Evolutionary conservation across 35 echinoderm and acorn worm species (phyloP).

Genomic region (Strongylocentrotus purpuratus): DNA sequence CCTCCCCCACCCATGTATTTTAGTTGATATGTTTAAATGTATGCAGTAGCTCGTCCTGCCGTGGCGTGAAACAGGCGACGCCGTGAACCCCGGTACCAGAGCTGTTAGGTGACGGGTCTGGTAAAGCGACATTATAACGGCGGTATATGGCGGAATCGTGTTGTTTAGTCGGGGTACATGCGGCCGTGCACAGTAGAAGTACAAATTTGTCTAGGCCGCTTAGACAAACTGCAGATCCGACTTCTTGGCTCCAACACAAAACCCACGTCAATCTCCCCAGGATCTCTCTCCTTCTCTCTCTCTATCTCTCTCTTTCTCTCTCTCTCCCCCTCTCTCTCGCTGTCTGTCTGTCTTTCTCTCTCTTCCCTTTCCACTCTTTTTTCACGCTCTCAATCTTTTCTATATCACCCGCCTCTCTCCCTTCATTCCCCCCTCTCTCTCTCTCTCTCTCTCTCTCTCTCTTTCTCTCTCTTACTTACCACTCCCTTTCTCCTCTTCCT

Average conservation of each 20-base stretch:
- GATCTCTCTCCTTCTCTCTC: not conserved
- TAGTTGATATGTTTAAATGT: not conserved
- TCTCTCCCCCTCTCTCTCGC: not conserved
- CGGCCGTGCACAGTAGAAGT: conserved; percentile 50
- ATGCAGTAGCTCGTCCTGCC: not conserved
- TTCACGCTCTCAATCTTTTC: not conserved
- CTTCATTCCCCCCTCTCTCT: not conserved
- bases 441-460: no score
- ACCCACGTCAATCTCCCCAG: conserved; percentile 39
- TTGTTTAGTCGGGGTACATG: conserved; percentile 35
- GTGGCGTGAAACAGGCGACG: conserved; percentile 1
- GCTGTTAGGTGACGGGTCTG: not conserved
- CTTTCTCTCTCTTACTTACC: no score
- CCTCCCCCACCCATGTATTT: not conserved
- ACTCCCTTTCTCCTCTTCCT: no score
- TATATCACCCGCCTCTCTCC: not conserved
- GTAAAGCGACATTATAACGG: not conserved
- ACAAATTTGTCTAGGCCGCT: conserved; percentile 51
- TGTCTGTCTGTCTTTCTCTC: not conserved
- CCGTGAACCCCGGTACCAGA: not conserved
- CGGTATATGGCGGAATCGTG: not conserved
- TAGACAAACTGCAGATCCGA: conserved; percentile 50
- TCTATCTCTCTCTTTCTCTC: not conserved
- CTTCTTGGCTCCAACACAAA: conserved; percentile 44
- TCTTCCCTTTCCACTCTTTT: not conserved